Base-by-base conservation (phyloP, 2,797 vertebrate genomes). In the Antrozous pallidus region DNA sequence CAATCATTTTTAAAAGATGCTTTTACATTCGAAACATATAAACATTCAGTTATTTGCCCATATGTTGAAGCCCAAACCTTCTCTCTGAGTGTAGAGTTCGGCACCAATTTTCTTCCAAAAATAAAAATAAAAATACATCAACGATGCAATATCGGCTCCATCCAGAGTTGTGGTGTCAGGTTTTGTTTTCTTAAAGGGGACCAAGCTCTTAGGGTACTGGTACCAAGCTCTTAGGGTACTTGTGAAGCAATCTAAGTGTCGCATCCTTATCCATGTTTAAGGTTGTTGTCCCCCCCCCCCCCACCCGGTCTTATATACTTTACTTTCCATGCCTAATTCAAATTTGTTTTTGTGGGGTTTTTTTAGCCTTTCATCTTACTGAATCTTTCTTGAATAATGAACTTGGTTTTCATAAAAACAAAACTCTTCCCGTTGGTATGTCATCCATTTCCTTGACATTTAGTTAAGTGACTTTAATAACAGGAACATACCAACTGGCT, bases 1-100 rank as follows among this genome's bases (percentile, higher is more conserved):
- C 42, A 65, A 73, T 92, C 65, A 61, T 67, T 91, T 58, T 65
- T 51, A 75, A 61, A 74, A 82, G 4, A 63, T 49, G 33, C 8
- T 84, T 69, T 93, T 88, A 63, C 45, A 74, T 73, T 61, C 81
- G 51, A 93, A 86, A 87, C 12, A 86, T 74, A 87, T 70, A 83
- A 82, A 51, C 26, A 83, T 28, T 54, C 22, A 88, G 17, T 88
- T 38, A 73, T 78, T 70, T 80, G 16, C 28, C 49, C 38, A 75
- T 78, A 82, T 67, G 79, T 77, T 67, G 5, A 82, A 22, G 40
- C 17, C 56, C 69, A 56, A 9, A 2, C 36, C 56, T 93, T 75
- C 61, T 88, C 49, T 88, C 0, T 71, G 20, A 71, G 5, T 61
- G 31, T 12, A 75, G 47, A 78, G 26, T 36, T 74, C 16, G 65